Conservation (phyloP, 35 echinoderm and acorn worm genomes). For the Patiria miniata region DNA sequence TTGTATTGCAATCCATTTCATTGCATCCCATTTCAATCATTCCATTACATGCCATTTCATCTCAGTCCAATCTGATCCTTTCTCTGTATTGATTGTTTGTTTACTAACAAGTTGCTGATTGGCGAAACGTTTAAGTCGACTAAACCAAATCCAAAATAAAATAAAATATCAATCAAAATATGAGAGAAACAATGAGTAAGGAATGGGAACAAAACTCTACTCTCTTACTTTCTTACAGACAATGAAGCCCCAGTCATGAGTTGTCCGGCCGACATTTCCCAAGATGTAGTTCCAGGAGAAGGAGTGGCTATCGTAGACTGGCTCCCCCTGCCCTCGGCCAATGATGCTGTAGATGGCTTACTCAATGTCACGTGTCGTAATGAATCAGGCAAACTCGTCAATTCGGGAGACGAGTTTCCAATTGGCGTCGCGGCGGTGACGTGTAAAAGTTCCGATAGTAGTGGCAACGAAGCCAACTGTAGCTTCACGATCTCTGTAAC, state of each 20-base stretch:
- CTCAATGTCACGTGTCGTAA: background rate
- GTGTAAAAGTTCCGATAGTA: constrained; percentile 15
- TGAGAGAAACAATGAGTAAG: too few relatives aligned
- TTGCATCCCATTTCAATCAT: too few relatives aligned
- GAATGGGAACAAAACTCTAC: too few relatives aligned
- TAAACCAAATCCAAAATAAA: too few relatives aligned
- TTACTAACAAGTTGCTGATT: too few relatives aligned
- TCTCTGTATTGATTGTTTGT: too few relatives aligned
- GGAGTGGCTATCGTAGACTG: background rate
- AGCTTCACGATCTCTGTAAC: constrained; percentile 9
- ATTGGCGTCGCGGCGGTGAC: constrained; percentile 28
- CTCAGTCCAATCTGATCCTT: too few relatives aligned
- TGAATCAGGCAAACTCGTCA: background rate
- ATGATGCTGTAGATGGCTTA: background rate
- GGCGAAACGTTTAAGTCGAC: too few relatives aligned
- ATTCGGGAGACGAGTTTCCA: constrained; percentile 12
- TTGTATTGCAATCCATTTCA: too few relatives aligned
- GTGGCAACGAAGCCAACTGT: constrained; percentile 36
- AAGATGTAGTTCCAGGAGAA: background rate
- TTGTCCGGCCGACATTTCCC: background rate
- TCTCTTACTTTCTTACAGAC: background rate
- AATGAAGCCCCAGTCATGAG: constrained; percentile 3
- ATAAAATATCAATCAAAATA: too few relatives aligned
- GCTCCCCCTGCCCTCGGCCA: background rate
- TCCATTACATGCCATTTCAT: too few relatives aligned